Conservation (phyloP, 37 sponge, comb jelly and placozoan species). For the Hexactinellida sp. region DNA sequence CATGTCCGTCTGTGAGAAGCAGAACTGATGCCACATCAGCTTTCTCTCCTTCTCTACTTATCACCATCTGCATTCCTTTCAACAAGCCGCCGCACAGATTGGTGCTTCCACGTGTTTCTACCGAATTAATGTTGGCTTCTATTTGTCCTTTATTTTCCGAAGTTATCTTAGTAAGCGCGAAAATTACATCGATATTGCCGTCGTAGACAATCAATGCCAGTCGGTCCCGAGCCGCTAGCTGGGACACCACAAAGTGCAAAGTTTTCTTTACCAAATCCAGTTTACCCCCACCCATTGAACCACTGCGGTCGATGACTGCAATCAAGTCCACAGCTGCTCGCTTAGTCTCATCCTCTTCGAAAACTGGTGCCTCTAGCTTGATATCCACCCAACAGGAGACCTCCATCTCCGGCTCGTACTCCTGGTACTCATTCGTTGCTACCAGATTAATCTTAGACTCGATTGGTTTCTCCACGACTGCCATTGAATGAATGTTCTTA, state of each 20-base stretch:
- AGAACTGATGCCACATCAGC: constrained; percentile 75
- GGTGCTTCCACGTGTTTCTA: constrained; percentile 39
- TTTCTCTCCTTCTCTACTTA: constrained; percentile 21
- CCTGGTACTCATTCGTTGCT: constrained; percentile 30
- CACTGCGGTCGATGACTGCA: constrained; percentile 82
- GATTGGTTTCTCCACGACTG: neutral
- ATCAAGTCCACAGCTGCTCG: constrained; percentile 65
- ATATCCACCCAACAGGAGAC: constrained; percentile 54
- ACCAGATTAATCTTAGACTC: neutral
- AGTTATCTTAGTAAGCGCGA: constrained; percentile 50
- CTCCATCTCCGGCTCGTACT: constrained; percentile 30
- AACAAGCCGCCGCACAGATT: constrained; percentile 76
- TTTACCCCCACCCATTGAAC: constrained; percentile 68
- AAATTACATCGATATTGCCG: constrained; percentile 33
- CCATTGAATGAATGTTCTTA: neutral
- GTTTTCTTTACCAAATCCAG: constrained; percentile 70
- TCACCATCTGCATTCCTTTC: constrained; percentile 58
- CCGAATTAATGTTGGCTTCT: constrained; percentile 29
- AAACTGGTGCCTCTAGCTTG: constrained; percentile 59
- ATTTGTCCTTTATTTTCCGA: constrained; percentile 33
- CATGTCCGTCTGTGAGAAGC: constrained; percentile 76
- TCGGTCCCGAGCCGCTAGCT: constrained; percentile 62
- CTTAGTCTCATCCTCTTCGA: constrained; percentile 38
- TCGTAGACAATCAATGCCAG: constrained; percentile 67
- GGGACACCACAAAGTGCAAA: constrained; percentile 69